Evolutionary conservation across 2,797 vertebrate genomes (phyloP).

Genomic region (Syngnathus rostellatus): DNA sequence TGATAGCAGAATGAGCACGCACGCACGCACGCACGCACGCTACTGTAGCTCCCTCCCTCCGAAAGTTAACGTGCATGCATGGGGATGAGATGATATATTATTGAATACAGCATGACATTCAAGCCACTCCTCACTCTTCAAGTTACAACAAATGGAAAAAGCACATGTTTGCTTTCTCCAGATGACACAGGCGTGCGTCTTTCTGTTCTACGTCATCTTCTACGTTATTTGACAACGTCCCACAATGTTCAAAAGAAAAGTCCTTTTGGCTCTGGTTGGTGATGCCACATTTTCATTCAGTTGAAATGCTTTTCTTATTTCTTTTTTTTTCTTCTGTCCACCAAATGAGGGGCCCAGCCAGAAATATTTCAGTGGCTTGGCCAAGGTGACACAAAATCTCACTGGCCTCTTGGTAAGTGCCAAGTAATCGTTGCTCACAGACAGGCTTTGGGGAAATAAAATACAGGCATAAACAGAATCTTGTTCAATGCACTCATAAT

Average conservation of each 20-base stretch:
- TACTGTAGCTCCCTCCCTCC: slow-evolving; percentile 2
- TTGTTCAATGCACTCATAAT: too few species aligned
- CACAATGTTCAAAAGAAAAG: slow-evolving; percentile 15
- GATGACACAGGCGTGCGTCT: background rate
- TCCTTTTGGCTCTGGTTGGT: background rate
- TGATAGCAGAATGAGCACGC: slow-evolving; percentile 19
- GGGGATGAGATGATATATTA: slow-evolving; percentile 12
- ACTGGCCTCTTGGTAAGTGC: too few species aligned
- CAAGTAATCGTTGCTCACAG: too few species aligned
- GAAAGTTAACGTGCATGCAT: slow-evolving; percentile 34
- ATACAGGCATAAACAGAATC: too few species aligned
- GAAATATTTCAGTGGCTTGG: too few species aligned
- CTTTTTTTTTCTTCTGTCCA: background rate
- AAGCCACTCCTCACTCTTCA: background rate
- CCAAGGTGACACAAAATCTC: too few species aligned
- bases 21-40: too few species aligned
- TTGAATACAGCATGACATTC: background rate
- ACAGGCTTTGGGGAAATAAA: too few species aligned
- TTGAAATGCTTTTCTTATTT: slow-evolving; percentile 22
- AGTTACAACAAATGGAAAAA: background rate
- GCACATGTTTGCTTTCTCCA: background rate
- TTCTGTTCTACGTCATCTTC: background rate
- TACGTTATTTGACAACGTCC: slow-evolving; percentile 1
- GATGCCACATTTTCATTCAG: slow-evolving; percentile 13
- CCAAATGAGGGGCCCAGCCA: too few species aligned